These are phyloP conservation scores for Pangasius macronema DNA, from an alignment of 2,797 vertebrate genomes.

Conservation along the genomic window DNA sequence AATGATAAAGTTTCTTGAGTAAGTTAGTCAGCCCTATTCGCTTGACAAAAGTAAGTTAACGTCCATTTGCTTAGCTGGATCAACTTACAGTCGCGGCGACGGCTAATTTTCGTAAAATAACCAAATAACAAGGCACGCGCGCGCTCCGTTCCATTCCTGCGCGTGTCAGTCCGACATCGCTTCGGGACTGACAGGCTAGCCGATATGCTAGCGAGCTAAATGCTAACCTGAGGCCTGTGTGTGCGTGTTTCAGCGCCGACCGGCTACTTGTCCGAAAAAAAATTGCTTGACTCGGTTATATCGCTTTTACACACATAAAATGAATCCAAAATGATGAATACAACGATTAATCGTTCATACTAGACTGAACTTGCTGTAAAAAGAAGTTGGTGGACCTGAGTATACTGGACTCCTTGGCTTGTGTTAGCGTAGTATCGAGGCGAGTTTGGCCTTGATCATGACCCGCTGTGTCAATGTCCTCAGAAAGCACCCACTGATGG, in stretches of 20 bases:
- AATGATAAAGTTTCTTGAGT: not conserved
- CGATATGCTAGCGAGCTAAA: slow-evolving; percentile 10
- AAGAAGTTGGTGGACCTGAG: not conserved
- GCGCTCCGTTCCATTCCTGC: slow-evolving; percentile 22
- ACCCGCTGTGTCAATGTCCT: slow-evolving; percentile 22
- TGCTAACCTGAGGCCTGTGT: slow-evolving; percentile 22
- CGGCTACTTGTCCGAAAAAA: not conserved
- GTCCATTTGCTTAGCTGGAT: not conserved
- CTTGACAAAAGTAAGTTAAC: slow-evolving; percentile 16
- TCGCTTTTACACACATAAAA: not conserved
- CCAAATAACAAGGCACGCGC: slow-evolving; percentile 2
- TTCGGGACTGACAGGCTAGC: not conserved
- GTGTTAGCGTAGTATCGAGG: not conserved
- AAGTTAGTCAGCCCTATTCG: not conserved
- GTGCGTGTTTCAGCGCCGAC: not conserved
- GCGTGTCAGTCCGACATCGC: not conserved
- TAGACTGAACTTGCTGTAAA: not conserved
- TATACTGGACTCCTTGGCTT: not conserved
- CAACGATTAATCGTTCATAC: not conserved
- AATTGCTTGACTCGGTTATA: not conserved
- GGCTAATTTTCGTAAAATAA: slow-evolving; percentile 12
- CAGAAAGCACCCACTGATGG: not conserved
- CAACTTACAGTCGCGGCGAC: not conserved
- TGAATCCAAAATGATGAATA: too few species aligned
- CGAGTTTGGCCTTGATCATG: slow-evolving; percentile 59